A percentile compares a stretch with the other conserved stretches of the same genome.
These are phyloP conservation scores for Xestia xanthographa DNA, from an alignment of 2,888 invertebrate species.

Conservation along the genomic window DNA sequence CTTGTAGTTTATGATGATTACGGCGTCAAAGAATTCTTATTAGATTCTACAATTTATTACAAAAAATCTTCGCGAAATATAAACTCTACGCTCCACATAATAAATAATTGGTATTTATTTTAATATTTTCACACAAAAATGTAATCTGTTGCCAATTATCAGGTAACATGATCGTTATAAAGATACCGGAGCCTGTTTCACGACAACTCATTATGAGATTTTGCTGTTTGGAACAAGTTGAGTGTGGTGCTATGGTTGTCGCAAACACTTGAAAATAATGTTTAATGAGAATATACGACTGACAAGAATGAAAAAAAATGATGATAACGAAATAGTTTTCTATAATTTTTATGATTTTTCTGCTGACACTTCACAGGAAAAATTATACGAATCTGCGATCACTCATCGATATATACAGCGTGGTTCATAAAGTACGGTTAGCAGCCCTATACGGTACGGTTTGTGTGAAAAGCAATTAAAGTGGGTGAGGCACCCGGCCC, in stretches of 20 bases:
- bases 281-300: background rate
- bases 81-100: slow-evolving; percentile 39
- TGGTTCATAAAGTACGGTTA: slow-evolving; percentile 55
- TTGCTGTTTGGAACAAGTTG: slow-evolving; percentile 34
- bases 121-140: slow-evolving; percentile 49
- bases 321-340: background rate
- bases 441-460: slow-evolving; percentile 65
- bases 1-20: slow-evolving; percentile 41
- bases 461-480: slow-evolving; percentile 76
- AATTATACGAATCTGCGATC: slow-evolving; percentile 23
- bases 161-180: slow-evolving; percentile 42
- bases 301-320: background rate
- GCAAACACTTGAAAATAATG: background rate
- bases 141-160: slow-evolving; percentile 55
- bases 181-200: slow-evolving; percentile 37
- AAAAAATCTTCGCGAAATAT: slow-evolving; percentile 18
- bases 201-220: slow-evolving; percentile 38
- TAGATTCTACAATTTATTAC: slow-evolving; percentile 20
- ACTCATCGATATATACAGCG: slow-evolving; percentile 42
- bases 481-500: slow-evolving; percentile 75
- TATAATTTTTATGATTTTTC: background rate
- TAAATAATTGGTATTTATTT: slow-evolving; percentile 35
- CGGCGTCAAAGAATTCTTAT: slow-evolving; percentile 32
- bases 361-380: slow-evolving; percentile 9
- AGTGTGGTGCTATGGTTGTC: slow-evolving; percentile 34